phyloP scores from a whole-genome alignment of 2,888 invertebrate species.

The Colostygia pectinataria region DNA sequence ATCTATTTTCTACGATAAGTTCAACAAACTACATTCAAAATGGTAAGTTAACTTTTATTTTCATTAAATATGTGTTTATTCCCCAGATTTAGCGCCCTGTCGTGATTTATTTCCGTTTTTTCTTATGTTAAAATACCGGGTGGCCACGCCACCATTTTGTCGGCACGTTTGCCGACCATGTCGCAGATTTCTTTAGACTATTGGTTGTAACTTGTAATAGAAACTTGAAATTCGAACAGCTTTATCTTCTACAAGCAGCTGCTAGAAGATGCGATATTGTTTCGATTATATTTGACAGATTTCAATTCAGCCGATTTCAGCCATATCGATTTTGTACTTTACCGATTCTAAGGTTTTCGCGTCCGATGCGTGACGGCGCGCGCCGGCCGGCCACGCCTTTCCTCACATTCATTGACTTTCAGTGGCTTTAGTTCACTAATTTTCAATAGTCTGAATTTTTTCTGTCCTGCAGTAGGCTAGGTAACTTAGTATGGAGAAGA shows the following conservation, averaged over 20 bases:
- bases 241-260: slow-evolving; percentile 3
- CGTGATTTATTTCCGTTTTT: slow-evolving; percentile 28
- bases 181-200: neutral
- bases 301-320: neutral
- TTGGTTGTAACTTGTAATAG: no score
- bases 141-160: slow-evolving; percentile 74
- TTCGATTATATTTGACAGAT: slow-evolving; percentile 17
- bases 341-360: slow-evolving; percentile 38
- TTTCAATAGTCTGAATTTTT: no score
- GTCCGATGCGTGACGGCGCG: no score
- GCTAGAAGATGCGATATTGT: slow-evolving; percentile 36
- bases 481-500: no score
- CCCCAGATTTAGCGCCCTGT: slow-evolving; percentile 11
- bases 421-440: no score
- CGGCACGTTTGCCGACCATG: slow-evolving; percentile 45
- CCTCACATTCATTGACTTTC: slow-evolving; percentile 17
- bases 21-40: slow-evolving; percentile 76
- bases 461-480: no score
- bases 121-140: slow-evolving; percentile 46
- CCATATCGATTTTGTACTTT: slow-evolving; percentile 23
- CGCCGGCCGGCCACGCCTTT: slow-evolving; percentile 42
- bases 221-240: slow-evolving; percentile 2
- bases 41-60: slow-evolving; percentile 64
- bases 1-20: slow-evolving; percentile 68
- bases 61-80: slow-evolving; percentile 21